Conservation (phyloP, 2,888 invertebrate species). For the Limnephilus lunatus region DNA sequence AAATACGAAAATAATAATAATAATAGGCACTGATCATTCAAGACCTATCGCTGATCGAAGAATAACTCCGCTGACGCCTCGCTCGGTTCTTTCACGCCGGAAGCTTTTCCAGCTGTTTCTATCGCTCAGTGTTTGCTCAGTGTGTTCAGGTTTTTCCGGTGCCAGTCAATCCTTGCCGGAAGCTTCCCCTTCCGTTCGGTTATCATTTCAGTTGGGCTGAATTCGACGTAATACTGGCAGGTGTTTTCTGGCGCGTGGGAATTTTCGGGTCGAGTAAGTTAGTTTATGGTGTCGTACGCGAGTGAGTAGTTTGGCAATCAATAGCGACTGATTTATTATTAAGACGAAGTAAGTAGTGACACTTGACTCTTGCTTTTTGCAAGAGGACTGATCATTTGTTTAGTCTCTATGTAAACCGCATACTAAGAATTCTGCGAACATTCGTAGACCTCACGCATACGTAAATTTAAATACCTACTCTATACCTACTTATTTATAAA, state of each 20-base stretch:
- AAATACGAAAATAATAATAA: too few species aligned
- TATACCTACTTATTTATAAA: too few species aligned
- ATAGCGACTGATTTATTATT: background rate
- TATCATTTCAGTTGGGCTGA: background rate
- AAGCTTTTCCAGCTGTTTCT: constrained; percentile 2
- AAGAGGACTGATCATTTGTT: background rate
- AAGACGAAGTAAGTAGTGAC: background rate
- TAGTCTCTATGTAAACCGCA: background rate
- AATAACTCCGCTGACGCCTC: background rate
- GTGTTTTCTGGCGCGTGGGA: background rate
- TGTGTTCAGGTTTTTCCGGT: constrained; percentile 9
- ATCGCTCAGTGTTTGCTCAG: background rate
- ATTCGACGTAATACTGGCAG: background rate
- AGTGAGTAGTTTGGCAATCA: background rate
- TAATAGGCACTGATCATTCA: background rate
- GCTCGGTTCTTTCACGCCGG: background rate
- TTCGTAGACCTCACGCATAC: too few species aligned
- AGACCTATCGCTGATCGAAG: background rate
- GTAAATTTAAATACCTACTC: too few species aligned
- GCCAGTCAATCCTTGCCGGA: background rate
- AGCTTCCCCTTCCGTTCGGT: background rate
- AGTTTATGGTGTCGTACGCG: background rate
- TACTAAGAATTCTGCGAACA: too few species aligned
- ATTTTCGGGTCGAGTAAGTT: background rate
- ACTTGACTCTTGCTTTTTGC: background rate